Conservation (phyloP, 2,888 invertebrate species). For the Idaea straminata region DNA sequence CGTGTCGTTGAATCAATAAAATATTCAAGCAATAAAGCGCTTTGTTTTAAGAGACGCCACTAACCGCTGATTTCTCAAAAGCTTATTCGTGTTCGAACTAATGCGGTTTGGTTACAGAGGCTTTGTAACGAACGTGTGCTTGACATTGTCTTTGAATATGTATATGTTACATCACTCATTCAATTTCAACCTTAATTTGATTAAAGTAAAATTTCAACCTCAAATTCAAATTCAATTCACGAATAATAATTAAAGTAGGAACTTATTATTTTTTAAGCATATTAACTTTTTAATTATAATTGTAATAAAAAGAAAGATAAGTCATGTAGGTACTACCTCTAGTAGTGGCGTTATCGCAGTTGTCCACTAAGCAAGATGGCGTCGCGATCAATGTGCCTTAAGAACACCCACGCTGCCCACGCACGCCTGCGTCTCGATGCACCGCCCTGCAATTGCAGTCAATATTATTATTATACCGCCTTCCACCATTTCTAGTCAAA, state of each 20-base stretch:
- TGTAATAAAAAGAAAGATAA: background rate
- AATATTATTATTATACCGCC: slow-evolving; percentile 55
- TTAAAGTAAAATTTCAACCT: too few species aligned
- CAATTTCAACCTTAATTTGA: too few species aligned
- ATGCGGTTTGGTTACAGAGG: slow-evolving; percentile 61
- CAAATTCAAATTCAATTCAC: too few species aligned
- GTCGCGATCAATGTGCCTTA: slow-evolving; percentile 67
- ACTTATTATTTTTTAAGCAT: too few species aligned
- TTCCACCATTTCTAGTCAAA: slow-evolving; percentile 30
- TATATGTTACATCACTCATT: background rate
- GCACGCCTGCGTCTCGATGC: slow-evolving; percentile 75
- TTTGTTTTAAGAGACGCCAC: slow-evolving; percentile 50
- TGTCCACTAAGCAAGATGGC: slow-evolving; percentile 70
- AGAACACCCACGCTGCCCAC: slow-evolving; percentile 71
- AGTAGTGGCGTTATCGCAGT: slow-evolving; percentile 50
- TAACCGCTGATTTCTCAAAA: slow-evolving; percentile 64
- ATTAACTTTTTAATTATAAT: background rate
- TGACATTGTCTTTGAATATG: slow-evolving; percentile 30
- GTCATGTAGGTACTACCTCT: slow-evolving; percentile 32
- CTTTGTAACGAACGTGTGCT: slow-evolving; percentile 51
- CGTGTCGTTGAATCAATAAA: slow-evolving; percentile 38
- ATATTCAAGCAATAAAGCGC: slow-evolving; percentile 52
- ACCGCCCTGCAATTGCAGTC: slow-evolving; percentile 66
- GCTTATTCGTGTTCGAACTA: slow-evolving; percentile 73
- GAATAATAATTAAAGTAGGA: too few species aligned